Evolutionary conservation across 2,888 invertebrate species (phyloP).

Genomic region (Sesia apiformis): DNA sequence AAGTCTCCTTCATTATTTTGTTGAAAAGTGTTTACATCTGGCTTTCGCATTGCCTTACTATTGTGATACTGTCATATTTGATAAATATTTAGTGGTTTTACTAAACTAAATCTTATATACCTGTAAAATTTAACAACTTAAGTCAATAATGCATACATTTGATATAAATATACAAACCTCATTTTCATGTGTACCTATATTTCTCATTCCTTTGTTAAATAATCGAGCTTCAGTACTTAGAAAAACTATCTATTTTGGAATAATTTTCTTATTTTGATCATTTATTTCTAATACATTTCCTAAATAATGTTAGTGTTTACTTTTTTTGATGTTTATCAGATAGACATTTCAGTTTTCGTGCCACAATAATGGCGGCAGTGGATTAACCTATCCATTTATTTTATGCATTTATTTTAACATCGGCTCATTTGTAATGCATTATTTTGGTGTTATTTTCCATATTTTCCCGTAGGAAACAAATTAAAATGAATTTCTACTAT

Average conservation of each 20-base stretch:
- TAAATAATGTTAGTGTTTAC: slow-evolving; percentile 60
- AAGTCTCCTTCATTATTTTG: slow-evolving; percentile 41
- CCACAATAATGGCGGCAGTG: slow-evolving; percentile 73
- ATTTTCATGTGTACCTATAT: slow-evolving; percentile 57
- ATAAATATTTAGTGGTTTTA: slow-evolving; percentile 41
- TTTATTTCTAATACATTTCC: slow-evolving; percentile 17
- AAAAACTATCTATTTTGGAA: slow-evolving; percentile 7
- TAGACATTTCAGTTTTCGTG: slow-evolving; percentile 69
- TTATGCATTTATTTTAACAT: slow-evolving; percentile 31
- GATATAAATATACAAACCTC: slow-evolving; percentile 58
- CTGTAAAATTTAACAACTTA: slow-evolving; percentile 15
- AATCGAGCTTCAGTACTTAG: slow-evolving; percentile 26
- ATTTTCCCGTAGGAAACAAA: slow-evolving; percentile 50
- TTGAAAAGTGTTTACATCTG: slow-evolving; percentile 84
- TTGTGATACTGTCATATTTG: slow-evolving; percentile 72
- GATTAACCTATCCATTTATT: slow-evolving; percentile 67
- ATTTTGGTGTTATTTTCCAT: slow-evolving; percentile 42
- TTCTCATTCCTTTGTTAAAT: slow-evolving; percentile 56
- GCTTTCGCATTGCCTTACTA: slow-evolving; percentile 74
- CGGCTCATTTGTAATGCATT: slow-evolving; percentile 21
- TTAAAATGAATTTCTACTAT: slow-evolving; percentile 48
- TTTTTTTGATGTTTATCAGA: slow-evolving; percentile 65
- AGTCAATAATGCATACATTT: slow-evolving; percentile 19
- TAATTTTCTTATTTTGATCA: slow-evolving; percentile 10
- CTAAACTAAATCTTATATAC: slow-evolving; percentile 11